Evolutionary conservation across 2,888 invertebrate genomes (phyloP).

Genomic region (Parnassius orleans): DNA sequence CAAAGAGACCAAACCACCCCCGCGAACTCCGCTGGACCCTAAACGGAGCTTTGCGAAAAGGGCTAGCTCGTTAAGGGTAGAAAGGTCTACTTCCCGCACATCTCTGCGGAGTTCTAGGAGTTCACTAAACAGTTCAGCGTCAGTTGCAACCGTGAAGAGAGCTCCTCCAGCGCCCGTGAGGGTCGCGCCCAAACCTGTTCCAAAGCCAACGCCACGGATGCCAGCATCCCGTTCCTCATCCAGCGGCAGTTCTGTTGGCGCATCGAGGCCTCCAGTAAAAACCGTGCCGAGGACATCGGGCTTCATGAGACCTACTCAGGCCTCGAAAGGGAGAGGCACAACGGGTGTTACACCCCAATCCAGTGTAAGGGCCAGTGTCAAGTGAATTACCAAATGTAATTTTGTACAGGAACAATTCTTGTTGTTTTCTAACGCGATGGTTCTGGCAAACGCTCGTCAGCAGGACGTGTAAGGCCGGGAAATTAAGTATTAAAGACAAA

Average conservation of each 20-base stretch:
- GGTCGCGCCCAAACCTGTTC: constrained; percentile 74
- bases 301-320: constrained; percentile 94
- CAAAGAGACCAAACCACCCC: constrained; percentile 72
- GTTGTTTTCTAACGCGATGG: not conserved
- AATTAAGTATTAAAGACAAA: constrained; percentile 34
- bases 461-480: constrained; percentile 20
- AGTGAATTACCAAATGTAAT: constrained; percentile 42
- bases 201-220: constrained; percentile 63
- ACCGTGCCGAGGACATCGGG: constrained; percentile 72
- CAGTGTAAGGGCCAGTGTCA: constrained; percentile 55
- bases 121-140: constrained; percentile 90
- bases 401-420: constrained; percentile 24
- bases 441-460: not conserved
- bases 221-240: constrained; percentile 73
- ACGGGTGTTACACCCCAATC: constrained; percentile 46
- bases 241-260: constrained; percentile 75
- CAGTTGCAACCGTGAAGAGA: constrained; percentile 89
- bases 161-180: constrained; percentile 76
- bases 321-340: constrained; percentile 86
- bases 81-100: constrained; percentile 88
- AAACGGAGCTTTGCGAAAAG: constrained; percentile 58
- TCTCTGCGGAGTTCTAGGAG: constrained; percentile 91
- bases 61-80: constrained; percentile 81
- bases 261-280: constrained; percentile 68
- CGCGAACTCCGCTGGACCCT: constrained; percentile 58